Percentiles rank a stretch among this genome's conserved stretches.
These are phyloP conservation scores for Salvator merianae DNA, from an alignment of 2,113 vertebrate species.

Conservation along the genomic window DNA sequence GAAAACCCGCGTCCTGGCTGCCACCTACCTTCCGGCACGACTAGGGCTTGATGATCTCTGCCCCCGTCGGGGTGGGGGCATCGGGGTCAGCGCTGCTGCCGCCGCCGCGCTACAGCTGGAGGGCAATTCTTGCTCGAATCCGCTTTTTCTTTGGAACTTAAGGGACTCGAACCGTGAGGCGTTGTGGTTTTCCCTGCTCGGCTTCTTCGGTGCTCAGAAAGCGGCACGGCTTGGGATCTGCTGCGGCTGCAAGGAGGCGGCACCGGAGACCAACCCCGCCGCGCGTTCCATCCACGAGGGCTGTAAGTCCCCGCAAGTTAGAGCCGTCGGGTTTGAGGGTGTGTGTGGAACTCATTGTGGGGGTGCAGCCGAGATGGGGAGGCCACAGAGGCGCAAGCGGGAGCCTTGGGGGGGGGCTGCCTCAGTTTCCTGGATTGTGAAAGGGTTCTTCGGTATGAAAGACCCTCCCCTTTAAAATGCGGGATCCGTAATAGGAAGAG, in stretches of 20 bases:
- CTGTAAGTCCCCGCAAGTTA: slow-evolving; percentile 53
- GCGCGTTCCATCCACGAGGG: background rate
- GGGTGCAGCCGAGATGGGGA: background rate
- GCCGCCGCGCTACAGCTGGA: background rate
- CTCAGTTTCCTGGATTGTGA: background rate
- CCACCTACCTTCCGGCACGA: background rate
- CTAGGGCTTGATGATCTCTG: background rate
- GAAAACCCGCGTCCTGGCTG: background rate
- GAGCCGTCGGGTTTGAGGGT: background rate
- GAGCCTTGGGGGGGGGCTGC: background rate
- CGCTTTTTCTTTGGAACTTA: background rate
- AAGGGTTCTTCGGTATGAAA: background rate
- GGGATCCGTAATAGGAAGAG: no score
- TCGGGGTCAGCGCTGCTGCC: background rate
- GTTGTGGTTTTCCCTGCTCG: background rate
- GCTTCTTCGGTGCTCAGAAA: background rate
- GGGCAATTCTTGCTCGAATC: background rate
- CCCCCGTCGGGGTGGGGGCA: background rate
- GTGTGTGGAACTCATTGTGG: background rate
- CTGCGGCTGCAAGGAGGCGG: background rate
- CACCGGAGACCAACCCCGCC: slow-evolving; percentile 12
- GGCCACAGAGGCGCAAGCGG: background rate
- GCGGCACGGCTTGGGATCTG: background rate
- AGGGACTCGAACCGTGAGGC: background rate
- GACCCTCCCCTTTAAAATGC: no score